A percentile compares a stretch with the other conserved stretches of the same genome.
These are phyloP conservation scores for Lepidothrix coronata DNA, from an alignment of 2,113 vertebrate genomes.

Conservation along the genomic window DNA sequence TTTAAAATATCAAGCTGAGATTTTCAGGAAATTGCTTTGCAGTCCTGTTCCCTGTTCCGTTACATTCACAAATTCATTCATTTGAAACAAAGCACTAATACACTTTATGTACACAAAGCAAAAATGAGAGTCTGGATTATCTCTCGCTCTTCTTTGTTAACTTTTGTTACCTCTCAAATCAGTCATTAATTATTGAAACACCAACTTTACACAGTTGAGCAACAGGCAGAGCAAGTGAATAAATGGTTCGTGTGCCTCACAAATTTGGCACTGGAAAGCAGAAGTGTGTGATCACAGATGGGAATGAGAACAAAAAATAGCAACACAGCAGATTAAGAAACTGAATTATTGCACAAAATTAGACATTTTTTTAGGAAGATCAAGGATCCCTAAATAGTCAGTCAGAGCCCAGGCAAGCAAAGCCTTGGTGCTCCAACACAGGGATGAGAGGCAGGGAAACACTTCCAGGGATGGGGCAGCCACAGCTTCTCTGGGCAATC, in stretches of 20 bases:
- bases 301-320: background rate
- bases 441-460: background rate
- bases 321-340: background rate
- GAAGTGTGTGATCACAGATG: background rate
- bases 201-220: background rate
- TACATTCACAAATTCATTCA: background rate
- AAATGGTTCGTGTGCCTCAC: rapidly evolving
- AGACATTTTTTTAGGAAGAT: background rate
- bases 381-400: background rate
- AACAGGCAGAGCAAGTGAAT: background rate
- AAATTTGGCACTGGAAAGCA: background rate
- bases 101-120: background rate
- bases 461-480: background rate
- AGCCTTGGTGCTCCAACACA: background rate
- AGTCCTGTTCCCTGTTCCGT: background rate
- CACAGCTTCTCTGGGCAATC: background rate
- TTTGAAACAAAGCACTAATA: background rate
- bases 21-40: background rate
- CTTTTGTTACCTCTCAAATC: background rate
- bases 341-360: background rate
- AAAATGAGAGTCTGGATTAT: background rate
- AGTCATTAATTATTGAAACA: background rate
- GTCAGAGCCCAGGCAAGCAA: background rate
- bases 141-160: background rate
- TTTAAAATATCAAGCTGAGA: background rate